phyloP scores from a whole-genome alignment of 2,888 invertebrate species.

The Malthinus flaveolus region DNA sequence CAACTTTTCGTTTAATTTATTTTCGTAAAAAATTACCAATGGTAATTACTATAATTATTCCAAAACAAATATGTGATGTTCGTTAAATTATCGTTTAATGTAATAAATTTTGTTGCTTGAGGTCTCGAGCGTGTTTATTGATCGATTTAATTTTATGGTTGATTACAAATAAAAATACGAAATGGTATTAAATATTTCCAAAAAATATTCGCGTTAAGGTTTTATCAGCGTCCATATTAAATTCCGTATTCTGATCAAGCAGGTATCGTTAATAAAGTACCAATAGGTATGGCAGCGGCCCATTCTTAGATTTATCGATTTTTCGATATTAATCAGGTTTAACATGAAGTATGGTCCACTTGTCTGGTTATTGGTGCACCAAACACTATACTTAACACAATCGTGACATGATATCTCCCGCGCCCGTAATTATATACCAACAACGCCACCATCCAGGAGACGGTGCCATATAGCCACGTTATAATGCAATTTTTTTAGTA shows the following conservation, averaged over 20 bases:
- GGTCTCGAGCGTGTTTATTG: too few species aligned
- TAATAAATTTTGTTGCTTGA: too few species aligned
- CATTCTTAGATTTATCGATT: slow-evolving; percentile 31
- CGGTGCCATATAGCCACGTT: slow-evolving; percentile 24
- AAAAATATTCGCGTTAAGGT: slow-evolving; percentile 3
- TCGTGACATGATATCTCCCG: slow-evolving; percentile 55
- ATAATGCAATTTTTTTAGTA: slow-evolving; percentile 13
- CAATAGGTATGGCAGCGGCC: slow-evolving; percentile 45
- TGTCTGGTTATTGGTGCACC: slow-evolving; percentile 53
- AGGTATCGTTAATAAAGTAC: slow-evolving; percentile 52
- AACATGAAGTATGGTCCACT: slow-evolving; percentile 41
- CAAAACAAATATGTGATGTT: too few species aligned
- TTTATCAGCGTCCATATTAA: slow-evolving; percentile 38
- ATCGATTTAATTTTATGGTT: too few species aligned
- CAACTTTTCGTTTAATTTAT: too few species aligned
- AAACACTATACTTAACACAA: slow-evolving; percentile 56
- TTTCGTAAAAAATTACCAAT: too few species aligned
- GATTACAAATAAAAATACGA: too few species aligned
- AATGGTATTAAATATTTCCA: too few species aligned
- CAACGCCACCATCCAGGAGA: slow-evolving; percentile 33
- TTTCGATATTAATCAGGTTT: slow-evolving; percentile 27
- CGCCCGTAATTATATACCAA: slow-evolving; percentile 52
- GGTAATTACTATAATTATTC: too few species aligned
- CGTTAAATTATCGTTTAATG: too few species aligned
- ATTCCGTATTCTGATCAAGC: slow-evolving; percentile 45